Base-by-base conservation (phyloP, 2,888 invertebrate genomes). In the Cylloceria caligata region DNA sequence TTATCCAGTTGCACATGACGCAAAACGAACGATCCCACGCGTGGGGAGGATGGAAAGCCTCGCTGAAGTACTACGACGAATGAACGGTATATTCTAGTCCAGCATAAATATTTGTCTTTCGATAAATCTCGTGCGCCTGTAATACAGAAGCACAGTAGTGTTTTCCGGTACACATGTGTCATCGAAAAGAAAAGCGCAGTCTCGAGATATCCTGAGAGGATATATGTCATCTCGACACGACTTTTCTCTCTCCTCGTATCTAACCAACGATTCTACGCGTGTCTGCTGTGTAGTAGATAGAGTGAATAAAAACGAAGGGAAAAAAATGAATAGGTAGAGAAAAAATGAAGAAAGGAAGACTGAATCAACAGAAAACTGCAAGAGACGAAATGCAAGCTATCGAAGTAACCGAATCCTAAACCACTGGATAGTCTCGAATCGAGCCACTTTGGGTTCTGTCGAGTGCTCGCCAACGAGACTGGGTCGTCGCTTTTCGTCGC, bases 31-130 rank as follows among this genome's bases (percentile, higher is more conserved):
- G n/a, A 6, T 69, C 69, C 24, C 55, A 52, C 39, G 55, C 16
- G 13, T 34, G 36, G 21, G 52, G 21, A 34, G 21, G 34, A 13
- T n/a, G 24, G 21, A 60, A 60, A 55, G 57, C 21, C 34, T 62
- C 45, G 30, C 7, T 21, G 52, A 42, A 47, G 39, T 30, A 47
- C 42, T n/a, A 72, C 71, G 71, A 72, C 71, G 55, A 47, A 62
- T 57, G 27, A 16, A 64, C 68, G 27, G 36, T 9, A 16, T 45
- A 62, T 42, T 74, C 49, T 21, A 13, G 42, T 47, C 19, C 45
- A 82, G 39, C 65, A 49, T 82, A 82, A 82, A 82, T 78, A 78
- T 82, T 82, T 78, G 57, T 81, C 68, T 69, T 73, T 21, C 73
- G 64, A 74, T 82, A 78, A 74, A 78, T 75, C 78, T 71, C 65